Evolutionary conservation across 2,113 vertebrate species (phyloP).

Genomic region (Mionectes macconnelli): DNA sequence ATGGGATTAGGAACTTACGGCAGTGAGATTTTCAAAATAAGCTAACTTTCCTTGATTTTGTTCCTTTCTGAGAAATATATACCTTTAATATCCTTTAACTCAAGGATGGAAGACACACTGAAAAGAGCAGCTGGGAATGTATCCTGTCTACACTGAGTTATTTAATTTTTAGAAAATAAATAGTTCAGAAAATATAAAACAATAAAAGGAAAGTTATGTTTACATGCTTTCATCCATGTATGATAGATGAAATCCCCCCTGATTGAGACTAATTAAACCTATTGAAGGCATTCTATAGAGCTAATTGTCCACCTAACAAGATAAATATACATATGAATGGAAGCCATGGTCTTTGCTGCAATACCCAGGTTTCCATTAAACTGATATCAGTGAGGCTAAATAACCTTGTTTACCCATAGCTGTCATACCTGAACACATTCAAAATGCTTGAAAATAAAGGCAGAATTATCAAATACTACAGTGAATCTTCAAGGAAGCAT

Average conservation of each 20-base stretch:
- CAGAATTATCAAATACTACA: not conserved
- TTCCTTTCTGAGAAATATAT: not conserved
- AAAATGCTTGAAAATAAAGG: not conserved
- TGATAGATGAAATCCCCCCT: no score
- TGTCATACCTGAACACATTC: not conserved
- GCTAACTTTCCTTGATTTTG: not conserved
- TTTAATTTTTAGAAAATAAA: not conserved
- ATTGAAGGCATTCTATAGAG: not conserved
- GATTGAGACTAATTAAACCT: not conserved
- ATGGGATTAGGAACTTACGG: not conserved
- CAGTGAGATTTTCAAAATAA: not conserved
- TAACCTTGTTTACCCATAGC: not conserved
- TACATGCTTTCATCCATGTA: not conserved
- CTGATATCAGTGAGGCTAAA: not conserved
- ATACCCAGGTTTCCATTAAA: not conserved
- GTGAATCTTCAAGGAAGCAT: not conserved
- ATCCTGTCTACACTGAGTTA: not conserved
- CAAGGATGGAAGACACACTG: not conserved
- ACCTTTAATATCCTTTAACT: not conserved
- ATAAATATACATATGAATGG: not conserved
- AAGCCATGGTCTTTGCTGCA: not conserved
- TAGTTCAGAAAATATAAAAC: not conserved
- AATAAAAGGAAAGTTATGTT: not conserved
- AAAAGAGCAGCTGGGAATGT: not conserved
- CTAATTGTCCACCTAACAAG: not conserved